phyloP scores from a whole-genome alignment of 2,797 vertebrate genomes.

The Pyrocephalus nanus region DNA sequence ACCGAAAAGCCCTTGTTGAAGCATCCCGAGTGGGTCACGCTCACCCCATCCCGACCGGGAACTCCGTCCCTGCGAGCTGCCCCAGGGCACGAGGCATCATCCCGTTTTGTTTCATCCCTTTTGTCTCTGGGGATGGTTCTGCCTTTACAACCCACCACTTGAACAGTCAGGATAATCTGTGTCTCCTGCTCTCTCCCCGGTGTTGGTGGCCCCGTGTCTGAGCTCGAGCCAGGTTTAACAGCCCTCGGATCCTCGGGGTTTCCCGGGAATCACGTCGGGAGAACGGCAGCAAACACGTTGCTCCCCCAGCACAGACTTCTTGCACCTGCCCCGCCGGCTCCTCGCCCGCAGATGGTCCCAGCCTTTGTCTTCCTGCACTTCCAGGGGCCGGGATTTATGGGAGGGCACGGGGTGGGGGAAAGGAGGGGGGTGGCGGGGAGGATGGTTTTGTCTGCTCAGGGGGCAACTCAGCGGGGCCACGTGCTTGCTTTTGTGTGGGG shows the following conservation, averaged over 20 bases:
- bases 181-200: fast-evolving
- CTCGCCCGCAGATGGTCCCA: background rate
- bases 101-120: background rate
- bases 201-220: fast-evolving
- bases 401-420: background rate
- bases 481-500: constrained; percentile 22
- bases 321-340: background rate
- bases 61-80: background rate
- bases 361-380: background rate
- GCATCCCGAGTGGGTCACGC: fast-evolving
- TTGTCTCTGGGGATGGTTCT: background rate
- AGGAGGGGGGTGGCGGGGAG: background rate
- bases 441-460: constrained; percentile 25
- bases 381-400: background rate
- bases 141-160: fast-evolving
- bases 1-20: background rate
- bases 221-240: background rate
- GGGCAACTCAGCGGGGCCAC: background rate
- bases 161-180: background rate
- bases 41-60: fast-evolving
- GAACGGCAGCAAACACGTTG: background rate
- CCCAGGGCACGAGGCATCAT: background rate
- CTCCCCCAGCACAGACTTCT: background rate
- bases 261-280: background rate
- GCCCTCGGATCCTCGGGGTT: background rate